Conservation (phyloP, 2,113 vertebrate species). For the Hydrolagus affinis region DNA sequence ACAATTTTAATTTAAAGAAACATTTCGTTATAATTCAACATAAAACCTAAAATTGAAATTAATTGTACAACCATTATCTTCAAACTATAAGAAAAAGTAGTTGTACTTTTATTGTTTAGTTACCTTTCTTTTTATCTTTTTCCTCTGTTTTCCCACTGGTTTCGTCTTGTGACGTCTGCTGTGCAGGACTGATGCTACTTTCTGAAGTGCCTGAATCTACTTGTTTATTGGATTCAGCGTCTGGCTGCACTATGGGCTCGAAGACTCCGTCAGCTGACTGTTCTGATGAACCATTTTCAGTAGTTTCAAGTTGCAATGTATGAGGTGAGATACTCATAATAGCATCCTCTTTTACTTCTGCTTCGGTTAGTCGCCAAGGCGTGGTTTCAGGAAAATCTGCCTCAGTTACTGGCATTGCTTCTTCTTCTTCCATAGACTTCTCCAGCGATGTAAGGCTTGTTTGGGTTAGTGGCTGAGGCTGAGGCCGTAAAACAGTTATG, state of each 20-base stretch:
- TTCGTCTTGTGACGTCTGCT: neutral
- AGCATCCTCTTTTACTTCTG: neutral
- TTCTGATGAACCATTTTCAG: neutral
- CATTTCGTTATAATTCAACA: neutral
- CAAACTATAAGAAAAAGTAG: neutral
- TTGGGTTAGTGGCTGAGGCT: constrained; percentile 9
- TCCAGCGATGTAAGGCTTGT: constrained; percentile 22
- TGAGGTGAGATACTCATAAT: neutral
- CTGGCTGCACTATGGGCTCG: neutral
- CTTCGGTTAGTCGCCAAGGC: neutral
- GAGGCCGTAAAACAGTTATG: constrained; percentile 22
- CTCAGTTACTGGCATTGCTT: neutral
- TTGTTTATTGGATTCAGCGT: neutral
- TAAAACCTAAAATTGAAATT: neutral
- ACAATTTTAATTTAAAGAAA: too few species aligned
- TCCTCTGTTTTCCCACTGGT: neutral
- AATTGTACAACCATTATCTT: neutral
- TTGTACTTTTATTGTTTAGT: neutral
- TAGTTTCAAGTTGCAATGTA: neutral
- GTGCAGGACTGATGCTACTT: neutral
- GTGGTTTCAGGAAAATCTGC: neutral
- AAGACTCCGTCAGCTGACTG: neutral
- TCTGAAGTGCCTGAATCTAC: neutral
- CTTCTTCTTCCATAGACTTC: neutral
- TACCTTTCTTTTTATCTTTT: constrained; percentile 29